Evolutionary conservation across 2,113 vertebrate genomes (phyloP), one percentile per base, ranked within the genome.

Genomic region (Todiramphus chloris): DNA sequence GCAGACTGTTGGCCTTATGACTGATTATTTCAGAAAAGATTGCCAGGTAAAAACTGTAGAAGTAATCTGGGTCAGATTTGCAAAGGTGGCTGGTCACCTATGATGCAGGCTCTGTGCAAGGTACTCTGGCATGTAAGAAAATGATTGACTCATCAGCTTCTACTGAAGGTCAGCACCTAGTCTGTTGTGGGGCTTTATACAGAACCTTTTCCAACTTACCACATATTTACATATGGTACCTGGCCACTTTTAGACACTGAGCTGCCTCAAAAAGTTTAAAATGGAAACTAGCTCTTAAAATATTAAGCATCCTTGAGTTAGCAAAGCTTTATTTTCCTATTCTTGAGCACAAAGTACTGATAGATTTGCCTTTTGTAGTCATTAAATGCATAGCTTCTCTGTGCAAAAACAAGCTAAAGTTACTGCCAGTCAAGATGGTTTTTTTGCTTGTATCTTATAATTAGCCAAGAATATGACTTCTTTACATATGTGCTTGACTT

Each of bases 71-170:
- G 39, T 53, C 55, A 78, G n/a, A 33, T 46, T 25, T 85, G 70
- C 44, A 64, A 35, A 56, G 18, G 19, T 16, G 6, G 46, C 30
- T 74, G 53, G 16, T 73, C 17, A 63, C 21, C 67, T 63, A 25
- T 0, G 0, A 23, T 21, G 59, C 31, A 46, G 59, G 33, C 14
- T 83, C 28, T 87, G 31, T 18, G 12, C 8, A 23, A 68, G 63
- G 23, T 67, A 50, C 25, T 82, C 41, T n/a, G n/a, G 13, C 44
- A 37, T 2, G 1, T 28, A 60, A 6, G 9, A 12, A 64, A 48
- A 46, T 14, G 2, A 27, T 4, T 44, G 18, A 60, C 33, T 27
- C n/a, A 10, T 12, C 18, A 1, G 1, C 33, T 11, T 9, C 31
- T 72, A 1, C 30, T 77, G 58, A 12, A 41, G n/a, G 10, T 31